Evolutionary conservation across 1,140 invertebrate genomes (phyloP), one percentile per base, ranked within the genome.

Genomic region (Drosophila burlai): DNA sequence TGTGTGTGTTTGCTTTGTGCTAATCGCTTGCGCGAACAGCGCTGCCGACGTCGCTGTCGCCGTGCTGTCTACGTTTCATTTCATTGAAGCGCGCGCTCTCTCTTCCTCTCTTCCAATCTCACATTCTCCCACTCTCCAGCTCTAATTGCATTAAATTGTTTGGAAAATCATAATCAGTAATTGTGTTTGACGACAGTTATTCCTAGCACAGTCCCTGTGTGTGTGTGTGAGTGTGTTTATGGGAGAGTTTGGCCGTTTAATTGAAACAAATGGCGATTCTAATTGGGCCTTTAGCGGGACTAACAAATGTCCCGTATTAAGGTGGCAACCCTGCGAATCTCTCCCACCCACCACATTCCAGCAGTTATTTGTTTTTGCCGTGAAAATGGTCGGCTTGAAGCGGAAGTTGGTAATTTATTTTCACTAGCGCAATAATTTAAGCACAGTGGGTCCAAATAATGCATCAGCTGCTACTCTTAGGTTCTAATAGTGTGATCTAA

Each of bases 101-200:
- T 87, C 83, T 86, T 36, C 43, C n/a, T 79, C 38, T 72, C 67
- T 40, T 40, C 9, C 50, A 31, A 21, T 31, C 45, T 47, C 34
- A 7, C 55, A 21, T 54, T 38, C 42, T n/a, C 47, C 26, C 21
- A n/a, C 36, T 36, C 36, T 42, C 8, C 52, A 36, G 52, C 11
- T 85, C 75, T 90, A 90, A 90, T 90, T 85, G 85, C 79, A 90
- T 90, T 90, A 90, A 90, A 90, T 90, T 90, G 85, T 90, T 90
- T 90, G 85, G 81, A 90, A 90, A 90, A 90, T 90, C 79, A 90
- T 90, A 90, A 90, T 85, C 86, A 71, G 79, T 85, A 90, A 90
- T 89, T 82, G 86, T 75, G 69, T 90, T 90, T 90, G 82, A 90
- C 83, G 81, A 90, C 81, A 85, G 82, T 80, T 90, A 68, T 72